A percentile compares a stretch with the other conserved stretches of the same genome.
phyloP scores from a whole-genome alignment of 2,888 invertebrate genomes.

The Archips xylosteana region DNA sequence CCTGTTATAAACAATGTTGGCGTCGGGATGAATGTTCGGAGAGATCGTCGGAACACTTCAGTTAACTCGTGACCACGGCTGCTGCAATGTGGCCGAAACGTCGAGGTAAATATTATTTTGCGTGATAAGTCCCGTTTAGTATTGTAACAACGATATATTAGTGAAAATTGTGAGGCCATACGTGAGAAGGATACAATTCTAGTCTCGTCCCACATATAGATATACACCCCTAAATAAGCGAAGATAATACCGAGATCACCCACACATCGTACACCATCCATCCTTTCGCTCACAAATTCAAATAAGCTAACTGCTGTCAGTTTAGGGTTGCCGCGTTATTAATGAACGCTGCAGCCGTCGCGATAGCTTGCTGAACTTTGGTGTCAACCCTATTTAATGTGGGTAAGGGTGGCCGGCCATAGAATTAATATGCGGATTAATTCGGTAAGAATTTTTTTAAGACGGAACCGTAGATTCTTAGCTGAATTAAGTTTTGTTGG shows the following conservation, averaged over 20 bases:
- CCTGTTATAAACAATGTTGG: no score
- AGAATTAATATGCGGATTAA: constrained; percentile 8
- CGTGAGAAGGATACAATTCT: no score
- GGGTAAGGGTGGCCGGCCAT: constrained; percentile 7
- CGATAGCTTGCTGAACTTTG: constrained; percentile 34
- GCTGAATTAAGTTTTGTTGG: background rate
- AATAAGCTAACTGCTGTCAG: constrained; percentile 40
- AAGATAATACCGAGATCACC: background rate
- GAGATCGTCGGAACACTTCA: no score
- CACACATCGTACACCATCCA: background rate
- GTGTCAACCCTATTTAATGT: constrained; percentile 38
- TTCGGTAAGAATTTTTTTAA: constrained; percentile 8
- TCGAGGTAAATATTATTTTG: no score
- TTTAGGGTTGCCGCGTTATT: constrained; percentile 40
- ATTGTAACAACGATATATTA: no score
- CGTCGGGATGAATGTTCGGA: no score
- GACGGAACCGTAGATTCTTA: background rate
- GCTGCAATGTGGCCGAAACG: no score
- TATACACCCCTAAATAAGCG: background rate
- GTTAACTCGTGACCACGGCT: no score
- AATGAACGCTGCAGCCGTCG: constrained; percentile 36
- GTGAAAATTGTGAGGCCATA: no score
- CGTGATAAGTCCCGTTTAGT: no score
- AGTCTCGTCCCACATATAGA: no score
- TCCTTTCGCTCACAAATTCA: constrained; percentile 31